Evolutionary conservation across 2,113 vertebrate species (phyloP).

Genomic region (Laticauda colubrina): DNA sequence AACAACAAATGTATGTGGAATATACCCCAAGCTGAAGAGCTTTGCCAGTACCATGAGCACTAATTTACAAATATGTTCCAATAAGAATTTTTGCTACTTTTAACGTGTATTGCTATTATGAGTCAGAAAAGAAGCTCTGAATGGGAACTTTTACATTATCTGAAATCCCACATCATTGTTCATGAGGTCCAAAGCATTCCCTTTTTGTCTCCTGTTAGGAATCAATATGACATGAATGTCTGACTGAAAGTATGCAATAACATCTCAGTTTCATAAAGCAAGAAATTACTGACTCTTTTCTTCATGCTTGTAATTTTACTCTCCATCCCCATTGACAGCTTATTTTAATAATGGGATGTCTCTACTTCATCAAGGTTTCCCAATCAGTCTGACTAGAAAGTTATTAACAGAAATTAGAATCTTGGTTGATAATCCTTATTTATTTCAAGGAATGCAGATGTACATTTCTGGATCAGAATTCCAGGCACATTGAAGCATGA

Average conservation of each 20-base stretch:
- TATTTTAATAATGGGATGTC: not conserved
- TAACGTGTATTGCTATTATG: not conserved
- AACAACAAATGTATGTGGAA: not conserved
- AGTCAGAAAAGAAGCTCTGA: not conserved
- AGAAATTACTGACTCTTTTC: not conserved
- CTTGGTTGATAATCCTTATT: not conserved
- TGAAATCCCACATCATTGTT: not conserved
- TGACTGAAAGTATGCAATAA: not conserved
- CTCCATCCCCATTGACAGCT: not conserved
- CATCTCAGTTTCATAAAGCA: not conserved
- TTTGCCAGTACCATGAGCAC: not conserved
- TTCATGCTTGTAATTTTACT: not conserved
- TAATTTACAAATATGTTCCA: not conserved
- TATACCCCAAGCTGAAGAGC: not conserved
- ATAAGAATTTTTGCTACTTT: not conserved
- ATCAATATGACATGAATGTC: not conserved
- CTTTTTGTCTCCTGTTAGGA: not conserved
- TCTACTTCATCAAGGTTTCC: not conserved
- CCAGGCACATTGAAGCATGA: not conserved
- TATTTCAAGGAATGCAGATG: not conserved
- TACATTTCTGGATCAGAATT: not conserved
- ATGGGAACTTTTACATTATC: not conserved
- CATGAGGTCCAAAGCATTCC: not conserved
- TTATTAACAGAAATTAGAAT: not conserved
- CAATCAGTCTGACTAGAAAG: not conserved